Conservation (phyloP, 1,140 invertebrate genomes). For the Drosophila tsacasi region DNA sequence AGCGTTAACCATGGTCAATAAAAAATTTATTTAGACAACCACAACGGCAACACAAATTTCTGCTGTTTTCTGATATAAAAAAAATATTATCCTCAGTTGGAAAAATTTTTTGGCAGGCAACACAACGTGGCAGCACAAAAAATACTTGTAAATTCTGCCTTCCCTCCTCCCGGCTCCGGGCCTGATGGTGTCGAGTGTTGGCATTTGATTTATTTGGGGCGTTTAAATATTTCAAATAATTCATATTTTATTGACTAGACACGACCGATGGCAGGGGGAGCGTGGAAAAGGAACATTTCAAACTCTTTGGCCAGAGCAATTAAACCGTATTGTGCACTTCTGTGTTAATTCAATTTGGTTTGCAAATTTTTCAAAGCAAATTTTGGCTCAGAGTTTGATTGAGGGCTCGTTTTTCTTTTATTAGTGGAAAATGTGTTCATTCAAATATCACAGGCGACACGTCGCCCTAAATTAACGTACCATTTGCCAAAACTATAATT, state of each 20-base stretch:
- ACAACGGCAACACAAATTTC: constrained; percentile 64
- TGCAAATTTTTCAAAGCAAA: constrained; percentile 47
- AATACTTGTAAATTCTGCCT: constrained; percentile 45
- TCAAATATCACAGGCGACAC: background rate
- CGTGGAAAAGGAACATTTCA: background rate
- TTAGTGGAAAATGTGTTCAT: background rate
- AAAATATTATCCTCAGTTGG: constrained; percentile 38
- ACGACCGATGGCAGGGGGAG: constrained; percentile 16
- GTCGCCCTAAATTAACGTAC: constrained; percentile 16
- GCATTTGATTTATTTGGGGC: constrained; percentile 74
- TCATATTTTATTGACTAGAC: constrained; percentile 77
- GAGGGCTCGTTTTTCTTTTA: background rate
- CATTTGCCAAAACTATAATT: constrained; percentile 18
- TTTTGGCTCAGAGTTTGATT: constrained; percentile 42
- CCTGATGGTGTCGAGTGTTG: constrained; percentile 63
- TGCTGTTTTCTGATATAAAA: constrained; percentile 65
- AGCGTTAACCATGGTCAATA: constrained; percentile 82
- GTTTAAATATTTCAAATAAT: constrained; percentile 76
- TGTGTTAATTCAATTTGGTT: constrained; percentile 65
- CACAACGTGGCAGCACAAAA: constrained; percentile 34
- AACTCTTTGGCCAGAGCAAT: constrained; percentile 46
- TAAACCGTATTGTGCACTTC: constrained; percentile 56
- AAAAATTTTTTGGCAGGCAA: constrained; percentile 45
- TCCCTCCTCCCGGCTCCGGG: background rate
- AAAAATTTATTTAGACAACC: constrained; percentile 83